A percentile compares a stretch with the other conserved stretches of the same genome.
phyloP scores from a whole-genome alignment of 2,888 invertebrate species.

The Rhopalosiphum nymphaeae region DNA sequence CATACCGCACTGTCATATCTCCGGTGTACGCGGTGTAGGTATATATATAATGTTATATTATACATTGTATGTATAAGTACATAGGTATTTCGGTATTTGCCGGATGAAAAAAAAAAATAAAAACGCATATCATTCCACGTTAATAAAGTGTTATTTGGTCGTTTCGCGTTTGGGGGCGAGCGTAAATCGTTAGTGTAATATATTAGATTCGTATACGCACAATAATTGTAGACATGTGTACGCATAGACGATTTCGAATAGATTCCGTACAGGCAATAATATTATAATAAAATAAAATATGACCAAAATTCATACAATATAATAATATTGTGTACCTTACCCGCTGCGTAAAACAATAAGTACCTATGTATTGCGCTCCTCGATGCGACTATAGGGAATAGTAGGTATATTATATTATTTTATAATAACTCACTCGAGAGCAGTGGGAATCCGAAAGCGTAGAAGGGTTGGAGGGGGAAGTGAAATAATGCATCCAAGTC shows the following conservation, averaged over 20 bases:
- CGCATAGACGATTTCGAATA: neutral
- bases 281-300: neutral
- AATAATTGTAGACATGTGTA: neutral
- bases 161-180: neutral
- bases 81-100: neutral
- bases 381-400: neutral
- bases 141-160: neutral
- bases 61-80: neutral
- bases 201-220: neutral
- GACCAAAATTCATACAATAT: neutral
- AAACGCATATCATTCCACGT: neutral
- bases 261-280: neutral
- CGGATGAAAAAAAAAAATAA: neutral
- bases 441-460: neutral
- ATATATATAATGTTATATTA: too few relatives aligned
- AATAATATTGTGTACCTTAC: neutral
- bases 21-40: neutral
- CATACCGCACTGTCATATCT: neutral
- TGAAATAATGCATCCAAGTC: neutral
- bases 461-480: neutral
- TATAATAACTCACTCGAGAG: neutral
- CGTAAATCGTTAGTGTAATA: neutral
- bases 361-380: neutral
- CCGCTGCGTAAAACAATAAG: neutral
- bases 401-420: neutral